Evolutionary conservation across 2,113 vertebrate species (phyloP).

Genomic region (Malurus melanocephalus): DNA sequence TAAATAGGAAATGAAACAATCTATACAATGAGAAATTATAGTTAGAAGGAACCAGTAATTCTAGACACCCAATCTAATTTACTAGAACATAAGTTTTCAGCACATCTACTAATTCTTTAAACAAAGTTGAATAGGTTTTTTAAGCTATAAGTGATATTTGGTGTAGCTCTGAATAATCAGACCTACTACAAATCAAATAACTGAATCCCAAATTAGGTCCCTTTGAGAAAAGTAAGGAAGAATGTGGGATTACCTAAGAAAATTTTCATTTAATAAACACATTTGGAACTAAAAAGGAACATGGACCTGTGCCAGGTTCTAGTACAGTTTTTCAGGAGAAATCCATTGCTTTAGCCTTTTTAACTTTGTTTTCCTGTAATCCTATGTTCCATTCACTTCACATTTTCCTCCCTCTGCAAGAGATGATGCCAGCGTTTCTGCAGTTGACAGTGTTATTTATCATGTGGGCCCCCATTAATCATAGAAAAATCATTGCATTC

Average conservation of each 20-base stretch:
- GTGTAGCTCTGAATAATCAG: background rate
- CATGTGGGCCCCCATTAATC: background rate
- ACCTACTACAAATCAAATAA: background rate
- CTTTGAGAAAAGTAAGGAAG: background rate
- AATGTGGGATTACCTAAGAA: background rate
- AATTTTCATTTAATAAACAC: background rate
- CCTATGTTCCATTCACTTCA: background rate
- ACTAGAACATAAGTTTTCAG: background rate
- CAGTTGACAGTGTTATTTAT: background rate
- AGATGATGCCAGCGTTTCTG: background rate
- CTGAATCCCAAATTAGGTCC: background rate
- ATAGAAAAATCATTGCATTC: background rate
- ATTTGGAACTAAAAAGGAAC: background rate
- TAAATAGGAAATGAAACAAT: constrained; percentile 3
- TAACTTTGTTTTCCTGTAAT: background rate
- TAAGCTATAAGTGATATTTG: background rate
- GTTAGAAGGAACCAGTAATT: constrained; percentile 2
- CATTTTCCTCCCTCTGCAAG: background rate
- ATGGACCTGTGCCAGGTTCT: background rate
- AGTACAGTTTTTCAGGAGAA: background rate
- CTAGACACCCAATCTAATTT: background rate
- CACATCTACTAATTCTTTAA: background rate
- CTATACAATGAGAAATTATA: background rate
- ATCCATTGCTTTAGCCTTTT: background rate
- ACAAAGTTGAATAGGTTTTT: background rate